Percentiles rank a stretch among this genome's conserved stretches.
These are phyloP conservation scores for Drosophila diplacantha DNA, from an alignment of 2,888 invertebrate genomes.

Conservation along the genomic window DNA sequence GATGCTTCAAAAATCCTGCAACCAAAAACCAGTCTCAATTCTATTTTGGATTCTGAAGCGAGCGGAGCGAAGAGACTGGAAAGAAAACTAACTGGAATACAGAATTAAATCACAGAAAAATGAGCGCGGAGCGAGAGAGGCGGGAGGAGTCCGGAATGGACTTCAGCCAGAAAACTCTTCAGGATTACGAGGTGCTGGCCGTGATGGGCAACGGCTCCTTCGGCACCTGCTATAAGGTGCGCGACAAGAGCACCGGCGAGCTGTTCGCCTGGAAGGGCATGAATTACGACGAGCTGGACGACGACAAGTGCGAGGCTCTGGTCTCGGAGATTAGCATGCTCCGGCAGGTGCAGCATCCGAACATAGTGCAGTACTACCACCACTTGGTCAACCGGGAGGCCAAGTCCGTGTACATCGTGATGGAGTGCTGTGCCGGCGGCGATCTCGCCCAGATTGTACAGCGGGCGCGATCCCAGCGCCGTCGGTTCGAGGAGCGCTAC, in stretches of 20 bases:
- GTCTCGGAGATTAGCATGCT: slow-evolving; percentile 80
- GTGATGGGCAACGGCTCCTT: slow-evolving; percentile 81
- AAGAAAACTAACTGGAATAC: slow-evolving; percentile 22
- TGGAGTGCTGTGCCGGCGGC: slow-evolving; percentile 82
- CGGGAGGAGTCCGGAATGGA: slow-evolving; percentile 44
- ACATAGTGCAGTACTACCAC: slow-evolving; percentile 81
- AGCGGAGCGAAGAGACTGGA: not conserved
- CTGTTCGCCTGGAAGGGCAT: slow-evolving; percentile 82
- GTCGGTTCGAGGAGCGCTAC: slow-evolving; percentile 80
- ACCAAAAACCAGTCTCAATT: slow-evolving; percentile 25
- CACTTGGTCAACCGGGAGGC: slow-evolving; percentile 80
- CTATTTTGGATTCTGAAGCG: slow-evolving; percentile 9
- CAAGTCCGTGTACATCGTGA: slow-evolving; percentile 81
- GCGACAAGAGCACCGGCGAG: slow-evolving; percentile 79
- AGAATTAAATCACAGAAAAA: slow-evolving; percentile 1
- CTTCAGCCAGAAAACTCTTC: slow-evolving; percentile 72
- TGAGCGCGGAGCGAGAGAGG: slow-evolving; percentile 40
- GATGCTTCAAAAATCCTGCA: slow-evolving; percentile 30
- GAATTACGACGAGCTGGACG: slow-evolving; percentile 80
- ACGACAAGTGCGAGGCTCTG: slow-evolving; percentile 79
- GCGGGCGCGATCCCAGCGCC: slow-evolving; percentile 77
- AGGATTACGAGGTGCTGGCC: slow-evolving; percentile 81
- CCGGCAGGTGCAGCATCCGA: slow-evolving; percentile 79
- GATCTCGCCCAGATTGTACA: slow-evolving; percentile 80
- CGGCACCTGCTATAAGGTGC: slow-evolving; percentile 82